A percentile compares a stretch with the other conserved stretches of the same genome.
Evolutionary conservation across 2,797 vertebrate species (phyloP).

Genomic region (Toxotes lorentzi): DNA sequence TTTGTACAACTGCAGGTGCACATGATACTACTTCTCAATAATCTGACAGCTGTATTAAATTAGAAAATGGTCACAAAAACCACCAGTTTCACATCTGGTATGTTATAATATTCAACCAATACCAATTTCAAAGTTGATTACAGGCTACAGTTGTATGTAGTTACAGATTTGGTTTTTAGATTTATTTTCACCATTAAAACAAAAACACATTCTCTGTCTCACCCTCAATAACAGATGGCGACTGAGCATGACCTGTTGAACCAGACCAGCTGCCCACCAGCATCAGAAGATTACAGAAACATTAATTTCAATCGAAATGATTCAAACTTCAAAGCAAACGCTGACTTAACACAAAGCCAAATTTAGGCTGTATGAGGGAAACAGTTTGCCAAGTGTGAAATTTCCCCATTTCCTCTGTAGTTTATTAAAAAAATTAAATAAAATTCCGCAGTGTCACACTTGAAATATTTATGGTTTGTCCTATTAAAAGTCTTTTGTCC

Average conservation of each 20-base stretch:
- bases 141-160: background rate
- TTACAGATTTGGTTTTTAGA: background rate
- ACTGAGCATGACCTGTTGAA: background rate
- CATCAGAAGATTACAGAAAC: background rate
- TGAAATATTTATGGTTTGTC: constrained; percentile 24
- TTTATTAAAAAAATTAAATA: background rate
- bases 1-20: background rate
- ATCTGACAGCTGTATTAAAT: background rate
- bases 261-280: background rate
- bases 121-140: background rate
- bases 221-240: background rate
- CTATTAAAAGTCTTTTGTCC: background rate
- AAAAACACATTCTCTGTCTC: background rate
- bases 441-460: background rate
- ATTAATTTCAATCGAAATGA: background rate
- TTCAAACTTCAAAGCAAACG: background rate
- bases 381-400: constrained; percentile 16
- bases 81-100: background rate
- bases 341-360: background rate
- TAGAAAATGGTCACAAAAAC: background rate
- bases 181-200: background rate
- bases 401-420: constrained; percentile 9
- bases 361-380: background rate
- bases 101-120: background rate
- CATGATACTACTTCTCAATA: background rate